Evolutionary conservation across 2,888 invertebrate genomes (phyloP), one percentile per base, ranked within the genome.

Genomic region (Archaeoteleia sp.): DNA sequence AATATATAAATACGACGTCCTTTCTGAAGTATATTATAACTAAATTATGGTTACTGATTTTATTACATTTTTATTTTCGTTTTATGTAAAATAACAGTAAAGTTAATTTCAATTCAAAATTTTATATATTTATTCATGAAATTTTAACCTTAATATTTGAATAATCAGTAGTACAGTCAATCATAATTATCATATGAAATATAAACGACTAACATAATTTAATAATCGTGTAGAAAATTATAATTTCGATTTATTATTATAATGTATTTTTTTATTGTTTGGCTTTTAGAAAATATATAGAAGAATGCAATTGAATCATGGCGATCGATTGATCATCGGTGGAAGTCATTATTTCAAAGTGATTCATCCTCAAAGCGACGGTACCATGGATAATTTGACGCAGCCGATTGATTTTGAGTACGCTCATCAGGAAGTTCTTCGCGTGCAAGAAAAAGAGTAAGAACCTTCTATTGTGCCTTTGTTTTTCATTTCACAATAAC

Each of bases 301-400:
- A 4, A 82, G 81, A 48, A 78, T 85, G 1, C 76, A 80, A 54
- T 80, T 89, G 48, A 86, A 84, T 45, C 87, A 89, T 67, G 88
- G 88, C 0, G 89, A 89, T 78, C 87, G 89, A 14, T 73, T 89
- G 34, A 87, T 89, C 0, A 87, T 89, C 35, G 89, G 89, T 9
- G 89, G 89, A 1, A 87, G 87, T 55, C 89, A 89, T 74, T 89
- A 88, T 74, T 89, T 89, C 71, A 87, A 88, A 70, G 86, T 89
- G 6, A 86, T 87, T 54, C 87, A 87, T 82, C 87, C 88, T 0
- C 78, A 83, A 37, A 81, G 84, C 20, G 77, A 79, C 27, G 77
- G 72, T 27, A 73, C 72, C 39, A 62, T 68, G 9, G 74, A 75
- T 37, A 71, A 70, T 43, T 70, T 76, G 6, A 67, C 74, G 7